Evolutionary conservation across 1,140 invertebrate species (phyloP).

Genomic region (Zeugodacus cucurbitae): DNA sequence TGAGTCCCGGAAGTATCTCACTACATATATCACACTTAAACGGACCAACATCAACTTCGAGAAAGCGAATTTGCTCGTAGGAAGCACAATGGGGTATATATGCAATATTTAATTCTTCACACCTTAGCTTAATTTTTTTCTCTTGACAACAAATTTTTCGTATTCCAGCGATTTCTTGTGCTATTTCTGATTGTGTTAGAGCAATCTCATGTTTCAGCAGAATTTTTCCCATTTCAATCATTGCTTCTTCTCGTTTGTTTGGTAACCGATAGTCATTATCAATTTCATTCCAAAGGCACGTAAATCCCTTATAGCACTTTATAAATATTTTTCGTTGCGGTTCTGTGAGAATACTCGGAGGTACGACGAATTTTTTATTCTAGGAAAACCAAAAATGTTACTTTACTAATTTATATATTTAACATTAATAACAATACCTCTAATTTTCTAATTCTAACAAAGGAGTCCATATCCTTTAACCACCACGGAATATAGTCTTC

Average conservation of each 20-base stretch:
- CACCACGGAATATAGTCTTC: not conserved
- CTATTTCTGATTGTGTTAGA: not conserved
- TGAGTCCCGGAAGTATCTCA: slow-evolving; percentile 47
- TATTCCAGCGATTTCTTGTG: not conserved
- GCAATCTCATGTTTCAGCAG: not conserved
- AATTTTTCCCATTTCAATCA: not conserved
- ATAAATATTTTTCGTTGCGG: slow-evolving; percentile 17
- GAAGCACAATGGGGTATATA: not conserved
- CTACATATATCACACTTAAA: slow-evolving; percentile 48
- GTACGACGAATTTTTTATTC: not conserved
- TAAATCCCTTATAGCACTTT: slow-evolving; percentile 40
- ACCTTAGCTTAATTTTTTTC: not conserved
- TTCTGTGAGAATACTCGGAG: not conserved
- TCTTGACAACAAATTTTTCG: not conserved
- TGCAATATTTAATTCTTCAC: not conserved
- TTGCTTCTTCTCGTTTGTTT: slow-evolving; percentile 39
- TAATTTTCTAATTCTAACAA: not conserved
- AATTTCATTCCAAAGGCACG: slow-evolving; percentile 41
- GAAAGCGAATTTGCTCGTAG: not conserved
- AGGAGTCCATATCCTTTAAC: slow-evolving; percentile 36
- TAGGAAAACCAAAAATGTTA: not conserved
- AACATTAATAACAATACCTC: not conserved
- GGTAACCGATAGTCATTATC: slow-evolving; percentile 38
- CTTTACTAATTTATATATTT: not conserved
- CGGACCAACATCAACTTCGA: slow-evolving; percentile 42